These are phyloP conservation scores for Drosophila pallidifrons DNA, from an alignment of 1,140 invertebrate genomes.

Conservation along the genomic window DNA sequence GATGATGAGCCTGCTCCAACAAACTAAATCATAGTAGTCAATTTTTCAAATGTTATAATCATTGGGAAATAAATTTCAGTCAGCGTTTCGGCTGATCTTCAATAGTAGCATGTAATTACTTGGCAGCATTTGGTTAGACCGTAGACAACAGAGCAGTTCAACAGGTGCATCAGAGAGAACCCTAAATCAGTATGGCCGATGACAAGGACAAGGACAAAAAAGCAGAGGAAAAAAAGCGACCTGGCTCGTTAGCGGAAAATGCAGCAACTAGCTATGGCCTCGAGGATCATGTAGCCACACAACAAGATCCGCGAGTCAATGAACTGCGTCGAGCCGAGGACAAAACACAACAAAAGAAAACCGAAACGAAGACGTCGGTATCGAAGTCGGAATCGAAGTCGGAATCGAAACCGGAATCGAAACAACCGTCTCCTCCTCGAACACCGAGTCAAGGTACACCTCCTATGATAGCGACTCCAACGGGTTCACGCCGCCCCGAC, in stretches of 20 bases:
- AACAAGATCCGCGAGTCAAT: constrained; percentile 54
- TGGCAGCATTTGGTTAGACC: constrained; percentile 41
- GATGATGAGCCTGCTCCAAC: constrained; percentile 9
- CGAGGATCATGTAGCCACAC: constrained; percentile 54
- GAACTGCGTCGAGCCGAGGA: constrained; percentile 13
- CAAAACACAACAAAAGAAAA: not conserved
- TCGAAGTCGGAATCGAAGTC: too few species aligned
- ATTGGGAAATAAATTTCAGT: constrained; percentile 25
- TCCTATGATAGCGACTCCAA: too few species aligned
- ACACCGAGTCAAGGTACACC: too few species aligned
- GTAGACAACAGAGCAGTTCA: not conserved
- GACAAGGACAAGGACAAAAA: not conserved
- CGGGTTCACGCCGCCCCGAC: too few species aligned
- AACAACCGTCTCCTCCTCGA: too few species aligned
- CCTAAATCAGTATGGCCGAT: constrained; percentile 36
- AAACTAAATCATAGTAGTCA: too few species aligned
- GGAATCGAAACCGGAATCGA: too few species aligned
- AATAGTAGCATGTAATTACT: constrained; percentile 39
- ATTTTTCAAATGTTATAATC: too few species aligned
- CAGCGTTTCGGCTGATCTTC: constrained; percentile 6
- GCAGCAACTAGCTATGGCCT: constrained; percentile 54
- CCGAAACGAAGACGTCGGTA: too few species aligned
- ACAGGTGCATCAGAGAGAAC: not conserved
- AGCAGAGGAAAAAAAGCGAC: not conserved
- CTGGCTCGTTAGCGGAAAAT: constrained; percentile 21